Percentiles rank a stretch among this genome's conserved stretches.
These are phyloP conservation scores for Dasypogon diadema DNA, from an alignment of 2,888 invertebrate genomes.

Conservation along the genomic window DNA sequence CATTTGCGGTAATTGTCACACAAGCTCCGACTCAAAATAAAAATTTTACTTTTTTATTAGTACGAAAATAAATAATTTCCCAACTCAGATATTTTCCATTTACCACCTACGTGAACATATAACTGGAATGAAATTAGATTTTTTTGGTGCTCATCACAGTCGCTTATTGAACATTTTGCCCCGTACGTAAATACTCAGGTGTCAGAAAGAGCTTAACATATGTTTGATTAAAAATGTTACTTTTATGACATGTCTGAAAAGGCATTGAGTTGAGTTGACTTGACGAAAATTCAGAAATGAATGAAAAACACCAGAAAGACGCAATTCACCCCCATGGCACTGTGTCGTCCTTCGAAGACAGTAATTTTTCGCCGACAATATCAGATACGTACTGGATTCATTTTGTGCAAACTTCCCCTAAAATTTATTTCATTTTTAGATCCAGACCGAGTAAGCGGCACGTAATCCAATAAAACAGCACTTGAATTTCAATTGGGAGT, in stretches of 20 bases:
- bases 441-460: slow-evolving; percentile 11
- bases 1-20: too few relatives aligned
- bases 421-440: slow-evolving; percentile 36
- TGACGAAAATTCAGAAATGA: not conserved
- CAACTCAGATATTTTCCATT: too few relatives aligned
- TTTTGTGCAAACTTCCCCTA: slow-evolving; percentile 21
- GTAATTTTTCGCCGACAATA: not conserved
- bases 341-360: not conserved
- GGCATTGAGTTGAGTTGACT: not conserved
- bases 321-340: not conserved
- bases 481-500: slow-evolving; percentile 31
- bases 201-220: not conserved
- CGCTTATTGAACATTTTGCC: too few relatives aligned
- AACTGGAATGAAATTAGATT: too few relatives aligned
- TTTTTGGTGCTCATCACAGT: too few relatives aligned
- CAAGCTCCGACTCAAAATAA: too few relatives aligned
- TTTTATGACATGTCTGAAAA: not conserved
- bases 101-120: too few relatives aligned
- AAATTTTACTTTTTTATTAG: too few relatives aligned
- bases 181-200: not conserved
- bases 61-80: too few relatives aligned
- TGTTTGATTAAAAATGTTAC: not conserved
- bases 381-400: slow-evolving; percentile 9
- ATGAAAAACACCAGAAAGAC: not conserved
- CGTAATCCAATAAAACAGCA: slow-evolving; percentile 39